Conservation (phyloP, 2,797 vertebrate species). For the Brotula barbata region DNA sequence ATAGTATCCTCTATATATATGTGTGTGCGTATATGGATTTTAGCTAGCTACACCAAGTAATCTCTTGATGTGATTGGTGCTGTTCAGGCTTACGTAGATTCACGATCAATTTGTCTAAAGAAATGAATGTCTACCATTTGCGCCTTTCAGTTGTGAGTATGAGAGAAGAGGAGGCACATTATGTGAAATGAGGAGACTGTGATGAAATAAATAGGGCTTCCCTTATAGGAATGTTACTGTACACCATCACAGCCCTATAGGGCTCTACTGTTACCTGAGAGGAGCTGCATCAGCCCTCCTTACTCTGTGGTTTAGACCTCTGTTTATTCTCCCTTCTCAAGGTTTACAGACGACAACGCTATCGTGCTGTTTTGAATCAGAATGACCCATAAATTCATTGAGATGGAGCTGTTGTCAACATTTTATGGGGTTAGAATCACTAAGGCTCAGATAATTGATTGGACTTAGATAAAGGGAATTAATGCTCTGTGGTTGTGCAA, state of each 20-base stretch:
- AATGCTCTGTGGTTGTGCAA: slow-evolving; percentile 36
- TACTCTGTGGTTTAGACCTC: slow-evolving; percentile 4
- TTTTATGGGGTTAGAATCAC: neutral
- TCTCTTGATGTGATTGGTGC: slow-evolving; percentile 4
- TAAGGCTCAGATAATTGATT: neutral
- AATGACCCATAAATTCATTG: neutral
- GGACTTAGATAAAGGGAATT: slow-evolving; percentile 19
- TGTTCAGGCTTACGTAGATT: neutral
- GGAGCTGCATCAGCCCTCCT: neutral
- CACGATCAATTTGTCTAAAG: neutral
- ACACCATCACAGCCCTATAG: neutral
- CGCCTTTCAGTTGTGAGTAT: neutral
- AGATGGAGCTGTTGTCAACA: slow-evolving; percentile 13
- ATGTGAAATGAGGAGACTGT: neutral
- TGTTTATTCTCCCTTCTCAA: neutral
- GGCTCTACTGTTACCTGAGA: slow-evolving; percentile 9
- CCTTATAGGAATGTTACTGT: neutral
- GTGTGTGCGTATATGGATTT: neutral
- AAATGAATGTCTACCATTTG: neutral
- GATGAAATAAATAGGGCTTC: neutral
- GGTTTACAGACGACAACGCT: neutral
- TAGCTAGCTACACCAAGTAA: neutral
- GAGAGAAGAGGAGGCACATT: neutral
- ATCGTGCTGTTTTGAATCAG: slow-evolving; percentile 1
- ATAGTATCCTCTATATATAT: neutral